Evolutionary conservation across 2,888 invertebrate genomes (phyloP), one percentile per base, ranked within the genome.

Genomic region (Drosophila atripex): DNA sequence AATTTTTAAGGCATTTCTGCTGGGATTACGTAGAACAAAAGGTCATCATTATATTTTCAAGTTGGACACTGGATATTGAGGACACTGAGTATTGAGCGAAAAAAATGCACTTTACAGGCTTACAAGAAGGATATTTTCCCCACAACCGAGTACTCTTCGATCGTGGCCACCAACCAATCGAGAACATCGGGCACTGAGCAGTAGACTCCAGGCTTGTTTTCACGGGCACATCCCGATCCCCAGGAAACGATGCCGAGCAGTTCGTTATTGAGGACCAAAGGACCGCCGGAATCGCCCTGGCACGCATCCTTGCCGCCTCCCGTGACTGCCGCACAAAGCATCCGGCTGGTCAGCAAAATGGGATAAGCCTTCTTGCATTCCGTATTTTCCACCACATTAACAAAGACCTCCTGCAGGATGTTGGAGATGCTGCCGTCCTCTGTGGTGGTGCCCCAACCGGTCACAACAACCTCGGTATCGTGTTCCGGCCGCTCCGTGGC

Each of bases 401-500:
- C 85, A 3, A 76, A 18, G 14, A 89, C 89, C 28, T 71, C 41
- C 50, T 90, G 90, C 12, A 90, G 70, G 3, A 41, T 47, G 35
- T 86, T 61, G 7, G 84, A 73, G 7, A 83, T 51, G 1, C 0
- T 0, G 14, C 55, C 75, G 3, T 69, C 71, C 32, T 83, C 82
- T 1, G 3, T 28, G 7, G 78, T 73, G 6, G 75, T 71, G 55
- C 91, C 90, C 91, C 90, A 90, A 3, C 90, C 90, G 2, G 86
- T 85, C 0, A 89, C 86, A 4, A 59, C 76, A 0, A 85, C 88
- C 0, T 46, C 4, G 0, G 79, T 65, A 0, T 71, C 80, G 1
- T 69, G 54, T 1, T 56, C 65, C 2, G 89, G 88, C 3, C 79
- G 77, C 69, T 88, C 83, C 92, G 93, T 92, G 57, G 93, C 93